Base-by-base conservation (phyloP, 2,888 invertebrate species). In the Pycnomerus fuliginosus region DNA sequence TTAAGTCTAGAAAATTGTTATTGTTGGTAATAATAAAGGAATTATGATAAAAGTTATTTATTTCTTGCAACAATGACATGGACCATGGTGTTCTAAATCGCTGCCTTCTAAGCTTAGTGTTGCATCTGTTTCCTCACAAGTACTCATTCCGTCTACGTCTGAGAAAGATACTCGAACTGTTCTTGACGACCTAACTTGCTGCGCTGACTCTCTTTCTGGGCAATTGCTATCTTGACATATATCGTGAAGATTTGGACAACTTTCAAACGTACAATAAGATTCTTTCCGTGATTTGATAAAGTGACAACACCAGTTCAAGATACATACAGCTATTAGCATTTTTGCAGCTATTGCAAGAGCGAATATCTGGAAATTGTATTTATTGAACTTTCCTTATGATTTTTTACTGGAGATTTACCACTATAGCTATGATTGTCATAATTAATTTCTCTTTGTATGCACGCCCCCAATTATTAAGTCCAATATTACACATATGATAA, bases 401-500 rank as follows among this genome's bases (percentile, higher is more conserved):
- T 25, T 31, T n/a, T 3, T n/a, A 20, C 36, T n/a, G 24, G 16
- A 12, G 14, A 46, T 55, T 59, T 58, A 70, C 64, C 4, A 62
- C 58, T 40, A 71, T 62, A 12, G 67, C 49, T 16, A 71, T 52
- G 13, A 61, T 56, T 10, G 69, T 67, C 14, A 66, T 58, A 53
- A 62, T 61, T 23, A 72, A 56, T 53, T 60, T 63, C 10, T 53
- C 54, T 16, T 59, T 57, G 49, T 68, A 67, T 2, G 64, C 58
- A 8, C 58, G 58, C 28, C 64, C 64, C 71, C 71, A 72, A 15
- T 65, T 62, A 3, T 61, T 62, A 2, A 64, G 50, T 54, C 69
- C 64, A 10, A 74, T 67, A 46, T 74, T 74, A 49, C 75, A 75
- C 67, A 74, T 72, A 52, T 74, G 74, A 32, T 70, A 71, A 2